Evolutionary conservation across 2,113 vertebrate species (phyloP), one percentile per base, ranked within the genome.

Genomic region (Aspidoscelis tigris): DNA sequence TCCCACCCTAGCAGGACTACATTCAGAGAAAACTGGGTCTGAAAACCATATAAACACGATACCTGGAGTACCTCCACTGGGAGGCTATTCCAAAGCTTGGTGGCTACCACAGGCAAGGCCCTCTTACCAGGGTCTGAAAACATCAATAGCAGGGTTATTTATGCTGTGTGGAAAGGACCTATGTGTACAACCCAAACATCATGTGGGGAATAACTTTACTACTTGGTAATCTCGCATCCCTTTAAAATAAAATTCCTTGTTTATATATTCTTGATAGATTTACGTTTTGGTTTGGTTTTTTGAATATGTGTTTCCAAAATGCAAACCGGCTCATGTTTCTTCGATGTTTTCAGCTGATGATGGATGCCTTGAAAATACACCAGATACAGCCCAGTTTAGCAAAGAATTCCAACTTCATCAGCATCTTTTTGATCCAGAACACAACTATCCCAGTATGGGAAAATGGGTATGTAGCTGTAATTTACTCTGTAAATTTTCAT

Each of bases 381-480:
- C 98, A 0, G 98, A 99, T 95, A 99, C 98, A 8, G 99, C 98
- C 0, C 97, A 98, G 92, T 99, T 99, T 95, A 99, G 98, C 94
- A 96, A 96, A 92, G 97, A 99, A 90, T 99, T 98, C 90, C 99
- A 99, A 85, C 96, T 98, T 89, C 98, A 99, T 88, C 98, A 99
- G 89, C 98, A 98, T 84, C 97, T 98, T 58, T 99, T 97, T 85
- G 98, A 99, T 92, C 97, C 98, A 0, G 98, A 98, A 90, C 98
- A 99, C n/a, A 96, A 99, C 93, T 99, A 99, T 82, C 97, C 98
- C 10, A 96, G 95, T 7, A 80, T 97, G 88, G 96, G 96, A 55
- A 99, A 99, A 90, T 99, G 98, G 99, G 99, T 99, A 90, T 96
- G 98, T 97, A 84, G 7, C 5, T 21, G 12, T 2, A 53, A 58